Percentiles rank a stretch among this genome's conserved stretches.
phyloP scores from a whole-genome alignment of 2,888 invertebrate species.

The Corythucha ciliata region DNA sequence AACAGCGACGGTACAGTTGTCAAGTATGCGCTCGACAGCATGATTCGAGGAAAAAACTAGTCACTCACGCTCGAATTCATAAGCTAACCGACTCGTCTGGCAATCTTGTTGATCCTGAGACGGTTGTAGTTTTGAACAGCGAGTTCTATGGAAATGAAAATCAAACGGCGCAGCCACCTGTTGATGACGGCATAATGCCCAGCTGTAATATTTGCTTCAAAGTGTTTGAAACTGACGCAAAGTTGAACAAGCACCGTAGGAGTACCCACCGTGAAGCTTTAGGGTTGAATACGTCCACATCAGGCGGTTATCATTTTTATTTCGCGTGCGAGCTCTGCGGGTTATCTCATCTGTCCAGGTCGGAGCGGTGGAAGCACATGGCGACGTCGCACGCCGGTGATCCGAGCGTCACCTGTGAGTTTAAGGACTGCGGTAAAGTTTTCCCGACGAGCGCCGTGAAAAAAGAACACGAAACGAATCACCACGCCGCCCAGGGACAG shows the following conservation, averaged over 20 bases:
- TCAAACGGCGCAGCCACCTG: conserved; percentile 18
- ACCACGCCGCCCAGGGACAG: conserved; percentile 43
- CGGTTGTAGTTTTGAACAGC: conserved; percentile 37
- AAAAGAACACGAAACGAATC: conserved; percentile 42
- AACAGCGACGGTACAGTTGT: conserved; percentile 38
- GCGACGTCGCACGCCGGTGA: conserved; percentile 42
- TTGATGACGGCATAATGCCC: conserved; percentile 27
- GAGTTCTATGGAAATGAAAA: conserved; percentile 33
- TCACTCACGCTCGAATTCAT: conserved; percentile 49
- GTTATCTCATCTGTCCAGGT: conserved; percentile 44
- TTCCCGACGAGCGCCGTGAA: conserved; percentile 43
- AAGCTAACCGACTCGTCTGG: conserved; percentile 42
- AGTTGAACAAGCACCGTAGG: conserved; percentile 44
- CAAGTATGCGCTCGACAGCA: conserved; percentile 48
- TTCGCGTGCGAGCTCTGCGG: conserved; percentile 45
- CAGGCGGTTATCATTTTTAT: conserved; percentile 27
- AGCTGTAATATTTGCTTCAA: conserved; percentile 44
- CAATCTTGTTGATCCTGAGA: conserved; percentile 37
- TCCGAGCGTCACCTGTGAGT: conserved; percentile 35
- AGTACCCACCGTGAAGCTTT: conserved; percentile 38
- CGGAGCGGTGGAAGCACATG: conserved; percentile 46
- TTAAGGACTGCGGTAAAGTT: conserved; percentile 38
- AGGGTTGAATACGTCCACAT: conserved; percentile 16
- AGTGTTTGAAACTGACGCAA: conserved; percentile 44
- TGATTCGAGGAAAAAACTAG: conserved; percentile 46